phyloP scores from a whole-genome alignment of 1,140 invertebrate species.

The Tribolium castaneum region DNA sequence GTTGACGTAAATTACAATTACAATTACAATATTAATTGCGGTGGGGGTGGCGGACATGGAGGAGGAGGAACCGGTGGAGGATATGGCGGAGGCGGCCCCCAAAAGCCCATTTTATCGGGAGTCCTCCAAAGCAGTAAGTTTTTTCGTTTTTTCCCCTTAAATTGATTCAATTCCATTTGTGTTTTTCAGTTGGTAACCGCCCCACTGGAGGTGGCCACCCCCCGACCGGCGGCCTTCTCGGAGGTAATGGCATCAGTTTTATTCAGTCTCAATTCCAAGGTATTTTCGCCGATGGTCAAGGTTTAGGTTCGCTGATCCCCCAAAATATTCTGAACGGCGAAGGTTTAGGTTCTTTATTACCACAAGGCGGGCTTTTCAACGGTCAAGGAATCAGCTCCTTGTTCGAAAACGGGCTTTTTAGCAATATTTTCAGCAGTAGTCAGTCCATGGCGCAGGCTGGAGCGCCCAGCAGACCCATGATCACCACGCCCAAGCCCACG shows the following conservation, averaged over 20 bases:
- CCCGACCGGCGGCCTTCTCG: neutral
- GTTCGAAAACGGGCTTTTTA: conserved; percentile 24
- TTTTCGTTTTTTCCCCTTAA: neutral
- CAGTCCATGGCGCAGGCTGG: neutral
- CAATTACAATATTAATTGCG: conserved; percentile 42
- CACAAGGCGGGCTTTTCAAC: conserved; percentile 19
- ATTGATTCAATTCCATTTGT: neutral
- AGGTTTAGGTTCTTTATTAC: conserved; percentile 10
- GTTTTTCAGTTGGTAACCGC: conserved; percentile 11
- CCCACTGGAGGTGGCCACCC: neutral
- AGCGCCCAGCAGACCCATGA: neutral
- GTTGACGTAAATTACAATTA: conserved; percentile 38
- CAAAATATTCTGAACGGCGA: neutral
- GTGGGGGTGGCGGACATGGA: neutral
- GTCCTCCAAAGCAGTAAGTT: neutral
- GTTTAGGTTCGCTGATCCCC: neutral
- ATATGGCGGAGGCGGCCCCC: neutral
- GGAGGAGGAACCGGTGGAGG: neutral
- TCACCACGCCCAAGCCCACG: neutral
- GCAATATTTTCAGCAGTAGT: conserved; percentile 5
- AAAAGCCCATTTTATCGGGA: neutral
- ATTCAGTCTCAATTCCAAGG: neutral
- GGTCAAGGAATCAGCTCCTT: conserved; percentile 13
- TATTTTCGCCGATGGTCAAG: neutral
- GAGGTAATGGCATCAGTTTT: neutral